Evolutionary conservation across 2,797 vertebrate genomes (phyloP).

Genomic region (Myotis myotis): DNA sequence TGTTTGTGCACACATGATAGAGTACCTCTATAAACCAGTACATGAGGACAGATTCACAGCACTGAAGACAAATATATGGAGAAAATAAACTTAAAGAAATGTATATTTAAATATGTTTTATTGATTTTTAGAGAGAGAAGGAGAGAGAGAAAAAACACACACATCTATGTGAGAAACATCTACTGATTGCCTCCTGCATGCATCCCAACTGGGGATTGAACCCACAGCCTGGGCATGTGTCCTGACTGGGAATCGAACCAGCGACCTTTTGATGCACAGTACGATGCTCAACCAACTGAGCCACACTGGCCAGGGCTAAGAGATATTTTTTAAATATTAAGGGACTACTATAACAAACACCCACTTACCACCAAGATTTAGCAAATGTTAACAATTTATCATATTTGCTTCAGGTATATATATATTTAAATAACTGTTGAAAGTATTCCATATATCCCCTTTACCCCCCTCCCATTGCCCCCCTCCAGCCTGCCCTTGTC

Average conservation of each 20-base stretch:
- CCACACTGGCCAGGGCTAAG: background rate
- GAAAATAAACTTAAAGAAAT: constrained; percentile 30
- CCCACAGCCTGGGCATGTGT: background rate
- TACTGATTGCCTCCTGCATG: background rate
- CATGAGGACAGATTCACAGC: background rate
- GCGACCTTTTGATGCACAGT: background rate
- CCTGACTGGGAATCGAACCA: background rate
- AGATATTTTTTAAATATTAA: background rate
- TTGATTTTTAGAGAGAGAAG: background rate
- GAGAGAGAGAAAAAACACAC: background rate
- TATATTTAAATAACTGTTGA: too few species aligned
- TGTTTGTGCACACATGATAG: background rate
- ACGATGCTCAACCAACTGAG: background rate
- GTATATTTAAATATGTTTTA: background rate
- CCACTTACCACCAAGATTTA: background rate
- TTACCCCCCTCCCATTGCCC: too few species aligned
- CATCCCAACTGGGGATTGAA: background rate
- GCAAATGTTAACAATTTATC: background rate
- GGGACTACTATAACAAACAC: background rate
- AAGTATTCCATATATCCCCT: too few species aligned
- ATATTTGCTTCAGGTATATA: background rate
- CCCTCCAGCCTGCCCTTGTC: too few species aligned
- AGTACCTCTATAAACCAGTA: background rate
- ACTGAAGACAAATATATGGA: background rate
- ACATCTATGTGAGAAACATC: background rate